Percentiles rank a stretch among this genome's conserved stretches.
phyloP scores from a whole-genome alignment of 2,797 vertebrate species.

The Rhinophrynus dorsalis region DNA sequence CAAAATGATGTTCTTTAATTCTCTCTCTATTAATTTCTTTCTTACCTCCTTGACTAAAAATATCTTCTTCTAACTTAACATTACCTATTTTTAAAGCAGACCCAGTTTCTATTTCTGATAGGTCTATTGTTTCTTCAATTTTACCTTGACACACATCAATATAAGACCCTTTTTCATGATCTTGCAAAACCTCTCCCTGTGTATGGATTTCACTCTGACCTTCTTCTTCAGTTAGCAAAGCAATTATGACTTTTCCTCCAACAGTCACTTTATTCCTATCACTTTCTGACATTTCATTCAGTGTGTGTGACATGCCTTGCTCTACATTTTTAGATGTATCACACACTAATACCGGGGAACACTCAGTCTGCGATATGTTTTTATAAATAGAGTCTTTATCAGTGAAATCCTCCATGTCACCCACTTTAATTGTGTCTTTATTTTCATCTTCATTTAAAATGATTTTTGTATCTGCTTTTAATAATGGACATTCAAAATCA shows the following conservation, averaged over 20 bases:
- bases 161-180: slow-evolving; percentile 70
- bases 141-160: slow-evolving; percentile 71
- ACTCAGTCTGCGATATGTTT: slow-evolving; percentile 58
- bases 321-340: slow-evolving; percentile 59
- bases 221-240: slow-evolving; percentile 74
- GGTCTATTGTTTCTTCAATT: slow-evolving; percentile 63
- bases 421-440: slow-evolving; percentile 45
- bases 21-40: neutral
- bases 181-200: slow-evolving; percentile 74
- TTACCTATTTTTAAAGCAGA: neutral
- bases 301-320: slow-evolving; percentile 66
- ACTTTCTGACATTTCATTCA: slow-evolving; percentile 74
- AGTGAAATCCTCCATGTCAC: slow-evolving; percentile 32
- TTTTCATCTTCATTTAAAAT: slow-evolving; percentile 22
- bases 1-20: neutral
- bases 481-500: slow-evolving; percentile 49
- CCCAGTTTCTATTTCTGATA: slow-evolving; percentile 58
- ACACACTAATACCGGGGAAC: slow-evolving; percentile 59
- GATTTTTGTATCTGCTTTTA: slow-evolving; percentile 43
- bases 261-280: slow-evolving; percentile 71
- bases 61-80: neutral
- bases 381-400: slow-evolving; percentile 63
- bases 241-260: slow-evolving; percentile 74
- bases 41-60: neutral
- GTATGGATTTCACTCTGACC: slow-evolving; percentile 71